Conservation (phyloP, 2,797 vertebrate genomes). For the Brachyalestes nurse region DNA sequence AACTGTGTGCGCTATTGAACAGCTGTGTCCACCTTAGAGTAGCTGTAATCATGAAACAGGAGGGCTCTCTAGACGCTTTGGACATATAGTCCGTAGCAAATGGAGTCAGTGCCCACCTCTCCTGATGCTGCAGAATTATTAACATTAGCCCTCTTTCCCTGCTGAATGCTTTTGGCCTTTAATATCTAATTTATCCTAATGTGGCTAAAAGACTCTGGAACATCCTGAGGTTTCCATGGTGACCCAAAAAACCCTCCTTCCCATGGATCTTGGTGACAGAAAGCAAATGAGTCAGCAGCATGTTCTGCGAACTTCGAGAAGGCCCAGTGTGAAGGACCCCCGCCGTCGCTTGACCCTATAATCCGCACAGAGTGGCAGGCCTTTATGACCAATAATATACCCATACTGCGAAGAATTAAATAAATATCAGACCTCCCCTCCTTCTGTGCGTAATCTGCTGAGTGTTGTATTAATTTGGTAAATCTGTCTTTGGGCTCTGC, state of each 20-base stretch:
- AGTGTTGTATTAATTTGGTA: conserved; percentile 59
- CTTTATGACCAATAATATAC: conserved; percentile 40
- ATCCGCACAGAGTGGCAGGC: conserved; percentile 19
- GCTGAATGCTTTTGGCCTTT: conserved; percentile 26
- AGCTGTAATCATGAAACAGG: too few relatives aligned
- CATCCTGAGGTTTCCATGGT: conserved; percentile 47
- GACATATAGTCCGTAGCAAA: too few relatives aligned
- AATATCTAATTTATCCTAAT: conserved; percentile 43
- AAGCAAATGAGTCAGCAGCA: conserved; percentile 28
- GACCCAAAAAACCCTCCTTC: conserved; percentile 26
- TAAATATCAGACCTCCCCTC: conserved; percentile 44
- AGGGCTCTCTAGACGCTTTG: too few relatives aligned
- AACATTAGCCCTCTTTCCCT: conserved; percentile 30
- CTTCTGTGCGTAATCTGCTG: conserved; percentile 39
- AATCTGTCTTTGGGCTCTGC: conserved; percentile 32
- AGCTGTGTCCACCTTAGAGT: too few relatives aligned
- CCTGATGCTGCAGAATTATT: too few relatives aligned
- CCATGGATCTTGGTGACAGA: conserved; percentile 20
- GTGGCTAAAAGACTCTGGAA: conserved; percentile 44
- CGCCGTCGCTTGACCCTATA: neutral
- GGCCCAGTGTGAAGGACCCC: neutral
- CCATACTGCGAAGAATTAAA: conserved; percentile 15
- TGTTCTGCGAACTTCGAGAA: conserved; percentile 25
- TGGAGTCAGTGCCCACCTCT: neutral
- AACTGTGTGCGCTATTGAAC: too few relatives aligned